These are phyloP conservation scores for Doris montereyensis DNA, from an alignment of 2,888 invertebrate genomes.

Conservation along the genomic window DNA sequence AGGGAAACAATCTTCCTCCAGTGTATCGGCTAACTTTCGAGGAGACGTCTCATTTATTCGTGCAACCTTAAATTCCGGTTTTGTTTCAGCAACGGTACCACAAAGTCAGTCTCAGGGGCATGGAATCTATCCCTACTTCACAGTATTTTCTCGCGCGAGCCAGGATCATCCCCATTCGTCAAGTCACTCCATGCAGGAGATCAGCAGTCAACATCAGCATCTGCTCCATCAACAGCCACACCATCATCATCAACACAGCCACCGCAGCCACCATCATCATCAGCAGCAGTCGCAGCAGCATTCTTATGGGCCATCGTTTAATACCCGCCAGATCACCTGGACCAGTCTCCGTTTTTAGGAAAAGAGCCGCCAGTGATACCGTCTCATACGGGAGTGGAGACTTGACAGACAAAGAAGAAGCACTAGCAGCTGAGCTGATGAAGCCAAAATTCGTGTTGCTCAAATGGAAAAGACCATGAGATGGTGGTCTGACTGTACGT, in stretches of 20 bases:
- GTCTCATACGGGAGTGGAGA: constrained; percentile 67
- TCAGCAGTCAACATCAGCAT: not conserved
- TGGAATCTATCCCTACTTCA: not conserved
- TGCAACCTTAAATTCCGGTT: constrained; percentile 47
- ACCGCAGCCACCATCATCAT: constrained; percentile 8
- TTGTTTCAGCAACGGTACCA: not conserved
- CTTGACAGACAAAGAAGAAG: constrained; percentile 74
- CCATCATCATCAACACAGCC: not conserved
- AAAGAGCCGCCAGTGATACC: constrained; percentile 6
- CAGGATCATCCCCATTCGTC: not conserved
- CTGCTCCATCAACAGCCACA: not conserved
- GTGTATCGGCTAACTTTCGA: constrained; percentile 33
- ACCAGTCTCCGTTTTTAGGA: constrained; percentile 16
- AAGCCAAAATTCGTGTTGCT: constrained; percentile 92
- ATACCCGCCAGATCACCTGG: constrained; percentile 28
- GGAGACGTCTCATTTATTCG: constrained; percentile 65
- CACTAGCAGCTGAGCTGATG: constrained; percentile 89
- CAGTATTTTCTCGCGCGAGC: no score
- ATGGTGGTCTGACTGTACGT: constrained; percentile 99
- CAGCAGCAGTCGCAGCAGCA: constrained; percentile 8
- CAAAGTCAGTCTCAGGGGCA: not conserved
- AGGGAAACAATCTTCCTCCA: constrained; percentile 17
- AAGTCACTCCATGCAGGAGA: not conserved
- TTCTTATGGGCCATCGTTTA: constrained; percentile 15
- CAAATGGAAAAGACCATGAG: constrained; percentile 99